Evolutionary conservation across 2,888 invertebrate species (phyloP).

Genomic region (Melanargia galathea): DNA sequence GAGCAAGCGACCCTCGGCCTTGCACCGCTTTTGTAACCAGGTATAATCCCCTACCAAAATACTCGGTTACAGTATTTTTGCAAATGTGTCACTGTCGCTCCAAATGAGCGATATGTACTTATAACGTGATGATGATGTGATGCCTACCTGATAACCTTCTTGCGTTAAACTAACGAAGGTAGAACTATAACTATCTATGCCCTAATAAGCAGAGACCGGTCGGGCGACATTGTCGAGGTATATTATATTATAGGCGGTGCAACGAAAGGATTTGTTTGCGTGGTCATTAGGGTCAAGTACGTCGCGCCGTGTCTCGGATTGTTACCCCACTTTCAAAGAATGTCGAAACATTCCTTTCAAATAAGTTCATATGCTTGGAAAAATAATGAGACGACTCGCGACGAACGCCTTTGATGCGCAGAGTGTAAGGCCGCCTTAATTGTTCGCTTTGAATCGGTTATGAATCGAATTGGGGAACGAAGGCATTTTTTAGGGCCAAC

Average conservation of each 20-base stretch:
- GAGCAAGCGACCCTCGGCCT: too few species aligned
- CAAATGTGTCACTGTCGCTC: too few species aligned
- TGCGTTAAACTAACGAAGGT: too few species aligned
- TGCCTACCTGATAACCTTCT: too few species aligned
- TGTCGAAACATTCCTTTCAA: slow-evolving; percentile 34
- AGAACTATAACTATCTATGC: not conserved
- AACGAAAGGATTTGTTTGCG: slow-evolving; percentile 35
- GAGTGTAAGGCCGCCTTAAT: slow-evolving; percentile 2
- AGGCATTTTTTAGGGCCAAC: too few species aligned
- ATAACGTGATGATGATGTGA: too few species aligned
- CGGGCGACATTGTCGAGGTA: not conserved
- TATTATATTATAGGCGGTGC: slow-evolving; percentile 14
- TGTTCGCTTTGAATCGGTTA: slow-evolving; percentile 1
- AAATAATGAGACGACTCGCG: slow-evolving; percentile 32
- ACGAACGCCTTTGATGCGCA: slow-evolving; percentile 16
- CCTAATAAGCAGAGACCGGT: slow-evolving; percentile 14
- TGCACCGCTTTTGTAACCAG: too few species aligned
- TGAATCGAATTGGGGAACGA: slow-evolving; percentile 5
- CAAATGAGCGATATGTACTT: too few species aligned
- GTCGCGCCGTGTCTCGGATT: slow-evolving; percentile 35
- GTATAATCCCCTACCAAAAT: too few species aligned
- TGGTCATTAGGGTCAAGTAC: slow-evolving; percentile 41
- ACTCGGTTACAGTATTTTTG: too few species aligned
- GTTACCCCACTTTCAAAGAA: slow-evolving; percentile 39
- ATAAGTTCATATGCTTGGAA: slow-evolving; percentile 37